These are phyloP conservation scores for Eulimnadia texana DNA, from an alignment of 1,140 invertebrate genomes.

Conservation along the genomic window DNA sequence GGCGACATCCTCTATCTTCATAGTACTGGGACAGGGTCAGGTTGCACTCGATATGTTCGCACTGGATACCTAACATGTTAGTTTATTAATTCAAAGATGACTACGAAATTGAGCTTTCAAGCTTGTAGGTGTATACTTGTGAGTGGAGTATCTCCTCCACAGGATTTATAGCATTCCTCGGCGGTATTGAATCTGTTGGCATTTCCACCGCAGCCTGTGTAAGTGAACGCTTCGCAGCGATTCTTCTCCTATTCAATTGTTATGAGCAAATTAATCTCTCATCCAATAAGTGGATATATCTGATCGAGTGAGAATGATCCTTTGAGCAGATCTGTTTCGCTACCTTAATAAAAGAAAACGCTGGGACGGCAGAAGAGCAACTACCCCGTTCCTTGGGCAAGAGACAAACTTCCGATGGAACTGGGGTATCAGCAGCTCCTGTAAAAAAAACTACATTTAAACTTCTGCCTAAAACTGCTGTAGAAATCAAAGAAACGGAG, in stretches of 20 bases:
- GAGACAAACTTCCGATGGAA: background rate
- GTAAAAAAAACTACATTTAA: background rate
- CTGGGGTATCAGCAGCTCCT: background rate
- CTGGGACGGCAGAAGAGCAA: conserved; percentile 15
- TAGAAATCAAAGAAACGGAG: too few relatives aligned
- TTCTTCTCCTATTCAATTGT: conserved; percentile 15
- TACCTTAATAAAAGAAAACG: conserved; percentile 21
- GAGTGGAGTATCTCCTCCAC: conserved; percentile 19
- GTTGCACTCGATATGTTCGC: conserved; percentile 20
- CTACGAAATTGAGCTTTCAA: too few relatives aligned
- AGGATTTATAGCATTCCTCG: conserved; percentile 22
- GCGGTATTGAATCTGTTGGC: conserved; percentile 25
- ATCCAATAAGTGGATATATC: background rate
- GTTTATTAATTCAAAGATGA: too few relatives aligned
- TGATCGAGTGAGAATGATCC: background rate
- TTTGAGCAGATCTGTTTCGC: background rate
- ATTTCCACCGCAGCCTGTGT: conserved; percentile 29
- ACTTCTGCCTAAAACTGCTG: background rate
- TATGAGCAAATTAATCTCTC: background rate
- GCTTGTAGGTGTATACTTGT: background rate
- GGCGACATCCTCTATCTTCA: conserved; percentile 19
- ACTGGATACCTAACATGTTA: too few relatives aligned
- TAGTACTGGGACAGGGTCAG: conserved; percentile 20
- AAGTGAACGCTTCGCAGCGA: conserved; percentile 21
- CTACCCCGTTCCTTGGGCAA: background rate